Percentiles rank a stretch among this genome's conserved stretches.
Evolutionary conservation across 2,888 invertebrate genomes (phyloP).

Genomic region (Ochropleura plecta): DNA sequence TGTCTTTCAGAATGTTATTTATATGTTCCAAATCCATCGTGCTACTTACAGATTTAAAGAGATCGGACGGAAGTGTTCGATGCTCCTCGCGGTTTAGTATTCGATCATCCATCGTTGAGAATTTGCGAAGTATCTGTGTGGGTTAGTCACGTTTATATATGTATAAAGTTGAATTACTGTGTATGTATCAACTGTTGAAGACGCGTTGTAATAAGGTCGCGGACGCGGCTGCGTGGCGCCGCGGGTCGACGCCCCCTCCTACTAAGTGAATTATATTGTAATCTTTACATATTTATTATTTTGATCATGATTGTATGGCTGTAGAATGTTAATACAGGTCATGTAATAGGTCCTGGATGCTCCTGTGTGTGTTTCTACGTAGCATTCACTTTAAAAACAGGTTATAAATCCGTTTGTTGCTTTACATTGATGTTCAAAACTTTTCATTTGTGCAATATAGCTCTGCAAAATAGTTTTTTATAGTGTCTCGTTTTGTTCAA

Average conservation of each 20-base stretch:
- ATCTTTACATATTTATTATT: slow-evolving; percentile 67
- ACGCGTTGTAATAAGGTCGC: slow-evolving; percentile 84
- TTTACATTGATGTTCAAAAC: background rate
- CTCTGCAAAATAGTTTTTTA: background rate
- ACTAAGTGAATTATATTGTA: slow-evolving; percentile 78
- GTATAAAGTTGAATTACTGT: slow-evolving; percentile 67
- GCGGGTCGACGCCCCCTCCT: slow-evolving; percentile 82
- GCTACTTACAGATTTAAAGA: slow-evolving; percentile 66
- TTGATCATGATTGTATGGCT: slow-evolving; percentile 50
- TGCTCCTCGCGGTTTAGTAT: slow-evolving; percentile 47
- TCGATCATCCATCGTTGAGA: slow-evolving; percentile 59
- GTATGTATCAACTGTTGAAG: slow-evolving; percentile 66
- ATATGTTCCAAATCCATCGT: slow-evolving; percentile 60
- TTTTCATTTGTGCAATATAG: background rate
- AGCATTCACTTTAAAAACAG: background rate
- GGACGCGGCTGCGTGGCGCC: slow-evolving; percentile 85
- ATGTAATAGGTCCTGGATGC: slow-evolving; percentile 35
- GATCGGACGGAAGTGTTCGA: slow-evolving; percentile 62
- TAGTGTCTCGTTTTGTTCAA: background rate
- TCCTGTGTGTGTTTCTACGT: slow-evolving; percentile 7
- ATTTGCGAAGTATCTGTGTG: slow-evolving; percentile 58
- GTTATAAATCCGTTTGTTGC: background rate
- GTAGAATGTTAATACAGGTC: slow-evolving; percentile 52
- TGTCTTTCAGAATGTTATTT: slow-evolving; percentile 61
- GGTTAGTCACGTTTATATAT: slow-evolving; percentile 65